These are phyloP conservation scores for Tragulus kanchil DNA, from an alignment of 2,113 vertebrate species.

Conservation along the genomic window DNA sequence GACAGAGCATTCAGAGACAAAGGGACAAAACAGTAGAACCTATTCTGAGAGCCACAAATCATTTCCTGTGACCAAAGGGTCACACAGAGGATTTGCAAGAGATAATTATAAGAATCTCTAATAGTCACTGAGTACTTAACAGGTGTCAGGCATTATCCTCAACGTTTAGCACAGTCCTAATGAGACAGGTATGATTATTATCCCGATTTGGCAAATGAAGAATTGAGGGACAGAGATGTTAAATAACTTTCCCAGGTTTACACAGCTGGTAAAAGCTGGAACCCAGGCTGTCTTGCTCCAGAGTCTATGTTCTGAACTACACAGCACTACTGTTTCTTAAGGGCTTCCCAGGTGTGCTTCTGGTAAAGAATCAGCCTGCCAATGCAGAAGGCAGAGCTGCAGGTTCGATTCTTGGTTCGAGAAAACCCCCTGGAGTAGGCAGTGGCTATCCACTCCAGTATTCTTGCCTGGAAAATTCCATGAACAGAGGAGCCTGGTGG, in stretches of 20 bases:
- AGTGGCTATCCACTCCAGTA: not conserved
- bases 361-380: not conserved
- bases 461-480: not conserved
- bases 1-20: not conserved
- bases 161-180: not conserved
- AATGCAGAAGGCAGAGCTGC: not conserved
- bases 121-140: not conserved
- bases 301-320: not conserved
- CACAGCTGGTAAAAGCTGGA: not conserved
- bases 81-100: not conserved
- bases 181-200: not conserved
- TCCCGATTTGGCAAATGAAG: conserved; percentile 17
- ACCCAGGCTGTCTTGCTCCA: not conserved
- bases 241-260: not conserved
- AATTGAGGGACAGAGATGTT: not conserved
- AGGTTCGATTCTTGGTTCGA: not conserved
- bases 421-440: not conserved
- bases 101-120: conserved; percentile 1
- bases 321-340: not conserved
- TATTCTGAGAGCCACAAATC: not conserved
- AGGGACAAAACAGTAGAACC: not conserved
- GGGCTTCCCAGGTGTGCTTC: not conserved
- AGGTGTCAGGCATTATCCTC: not conserved
- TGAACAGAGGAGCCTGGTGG: not conserved
- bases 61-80: not conserved